Evolutionary conservation across 2,888 invertebrate genomes (phyloP).

Genomic region (Malachius bipustulatus): DNA sequence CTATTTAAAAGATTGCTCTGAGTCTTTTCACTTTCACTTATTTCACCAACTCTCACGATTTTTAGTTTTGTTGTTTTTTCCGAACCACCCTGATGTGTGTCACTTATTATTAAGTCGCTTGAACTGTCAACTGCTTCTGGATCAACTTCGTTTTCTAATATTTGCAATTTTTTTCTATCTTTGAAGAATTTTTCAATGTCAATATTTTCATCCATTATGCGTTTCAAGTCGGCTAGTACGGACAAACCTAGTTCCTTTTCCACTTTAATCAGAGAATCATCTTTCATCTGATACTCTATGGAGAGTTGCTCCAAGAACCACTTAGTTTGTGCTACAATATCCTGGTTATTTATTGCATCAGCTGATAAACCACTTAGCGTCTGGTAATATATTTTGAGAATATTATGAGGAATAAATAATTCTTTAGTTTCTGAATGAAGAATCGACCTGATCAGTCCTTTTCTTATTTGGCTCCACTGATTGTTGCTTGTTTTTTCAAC

Average conservation of each 20-base stretch:
- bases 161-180: neutral
- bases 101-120: no score
- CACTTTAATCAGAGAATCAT: constrained; percentile 26
- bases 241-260: constrained; percentile 18
- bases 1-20: no score
- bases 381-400: constrained; percentile 33
- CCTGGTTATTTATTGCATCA: constrained; percentile 25
- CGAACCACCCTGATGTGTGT: no score
- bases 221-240: constrained; percentile 21
- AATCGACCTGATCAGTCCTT: constrained; percentile 31
- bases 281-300: constrained; percentile 29
- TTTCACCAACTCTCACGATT: no score
- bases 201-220: constrained; percentile 14
- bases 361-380: constrained; percentile 28
- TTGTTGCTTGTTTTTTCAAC: constrained; percentile 23
- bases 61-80: no score
- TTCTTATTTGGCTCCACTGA: constrained; percentile 33
- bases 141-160: no score
- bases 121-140: no score
- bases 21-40: no score
- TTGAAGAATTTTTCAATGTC: constrained; percentile 12
- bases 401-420: constrained; percentile 31
- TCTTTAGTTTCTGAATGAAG: constrained; percentile 30
- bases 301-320: constrained; percentile 33
- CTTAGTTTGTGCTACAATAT: constrained; percentile 29